Evolutionary conservation across 2,113 vertebrate species (phyloP).

Genomic region (Falcunculus frontatus): DNA sequence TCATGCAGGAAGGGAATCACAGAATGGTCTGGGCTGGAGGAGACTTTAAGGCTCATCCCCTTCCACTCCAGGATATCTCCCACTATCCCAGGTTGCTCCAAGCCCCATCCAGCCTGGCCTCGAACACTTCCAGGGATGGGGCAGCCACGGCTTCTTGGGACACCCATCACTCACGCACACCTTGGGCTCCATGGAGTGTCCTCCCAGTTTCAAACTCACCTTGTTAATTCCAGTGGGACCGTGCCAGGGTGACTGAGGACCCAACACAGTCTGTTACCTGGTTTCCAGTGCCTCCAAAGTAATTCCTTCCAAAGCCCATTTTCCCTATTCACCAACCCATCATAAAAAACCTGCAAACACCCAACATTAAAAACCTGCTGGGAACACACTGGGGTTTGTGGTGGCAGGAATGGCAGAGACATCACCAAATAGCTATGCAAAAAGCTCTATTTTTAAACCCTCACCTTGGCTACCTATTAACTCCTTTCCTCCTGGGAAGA

Average conservation of each 20-base stretch:
- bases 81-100: not conserved
- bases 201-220: not conserved
- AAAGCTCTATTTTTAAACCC: slow-evolving; percentile 56
- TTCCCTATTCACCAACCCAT: not conserved
- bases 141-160: not conserved
- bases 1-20: not conserved
- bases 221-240: not conserved
- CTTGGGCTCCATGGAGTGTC: not conserved
- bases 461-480: slow-evolving; percentile 40
- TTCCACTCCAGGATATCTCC: not conserved
- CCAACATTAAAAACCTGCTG: not conserved
- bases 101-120: not conserved
- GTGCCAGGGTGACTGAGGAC: rapidly evolving
- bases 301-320: slow-evolving; percentile 9
- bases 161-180: not conserved
- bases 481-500: slow-evolving; percentile 37
- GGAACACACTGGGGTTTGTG: not conserved
- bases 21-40: not conserved
- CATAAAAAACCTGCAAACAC: not conserved
- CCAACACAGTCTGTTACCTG: not conserved
- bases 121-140: not conserved
- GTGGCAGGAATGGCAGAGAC: slow-evolving; percentile 18
- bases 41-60: not conserved
- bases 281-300: not conserved
- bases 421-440: slow-evolving; percentile 48